Conservation (phyloP, 2,888 invertebrate species). For the Calliopum simillimum region DNA sequence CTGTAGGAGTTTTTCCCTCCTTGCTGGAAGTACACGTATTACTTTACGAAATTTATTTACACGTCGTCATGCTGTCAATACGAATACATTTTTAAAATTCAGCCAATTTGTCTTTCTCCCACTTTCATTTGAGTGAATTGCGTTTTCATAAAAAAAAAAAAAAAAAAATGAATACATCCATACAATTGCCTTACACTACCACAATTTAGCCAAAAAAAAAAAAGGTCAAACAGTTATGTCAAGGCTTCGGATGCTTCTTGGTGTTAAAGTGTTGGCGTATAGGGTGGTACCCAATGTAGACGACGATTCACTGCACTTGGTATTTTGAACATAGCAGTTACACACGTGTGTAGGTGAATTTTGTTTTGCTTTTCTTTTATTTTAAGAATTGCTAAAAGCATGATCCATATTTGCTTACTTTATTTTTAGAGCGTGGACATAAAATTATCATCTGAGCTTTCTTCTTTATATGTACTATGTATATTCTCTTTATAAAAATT, state of each 20-base stretch:
- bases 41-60: slow-evolving; percentile 10
- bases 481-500: too few relatives aligned
- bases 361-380: too few relatives aligned
- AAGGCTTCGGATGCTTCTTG: slow-evolving; percentile 8
- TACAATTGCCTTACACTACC: background rate
- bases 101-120: background rate
- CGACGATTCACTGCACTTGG: background rate
- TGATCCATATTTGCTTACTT: too few relatives aligned
- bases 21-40: background rate
- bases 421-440: too few relatives aligned
- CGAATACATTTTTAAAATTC: background rate
- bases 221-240: slow-evolving; percentile 25
- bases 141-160: background rate
- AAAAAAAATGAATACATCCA: too few relatives aligned
- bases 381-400: too few relatives aligned
- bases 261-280: slow-evolving; percentile 14
- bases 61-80: background rate
- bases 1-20: too few relatives aligned
- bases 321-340: background rate
- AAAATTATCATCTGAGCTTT: too few relatives aligned
- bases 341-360: too few relatives aligned
- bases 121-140: background rate
- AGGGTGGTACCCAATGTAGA: background rate
- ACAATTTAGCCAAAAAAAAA: slow-evolving; percentile 11
- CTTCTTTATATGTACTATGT: too few relatives aligned